phyloP scores from a whole-genome alignment of 2,797 vertebrate species.

The Pseudomugil tenellus region DNA sequence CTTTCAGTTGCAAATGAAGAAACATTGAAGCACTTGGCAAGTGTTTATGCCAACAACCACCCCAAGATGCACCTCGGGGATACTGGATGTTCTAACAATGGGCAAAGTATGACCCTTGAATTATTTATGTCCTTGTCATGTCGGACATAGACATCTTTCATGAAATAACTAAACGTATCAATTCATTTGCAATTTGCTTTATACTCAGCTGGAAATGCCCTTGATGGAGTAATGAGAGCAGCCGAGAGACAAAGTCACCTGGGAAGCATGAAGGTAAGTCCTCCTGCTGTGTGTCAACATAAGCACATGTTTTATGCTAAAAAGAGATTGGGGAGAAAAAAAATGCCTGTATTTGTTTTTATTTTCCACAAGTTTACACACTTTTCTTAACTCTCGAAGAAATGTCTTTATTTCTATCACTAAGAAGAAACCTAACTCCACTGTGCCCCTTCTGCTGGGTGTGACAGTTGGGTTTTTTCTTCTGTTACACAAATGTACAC shows the following conservation, averaged over 20 bases:
- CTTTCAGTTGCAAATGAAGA: slow-evolving; percentile 91
- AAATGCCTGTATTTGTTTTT: too few species aligned
- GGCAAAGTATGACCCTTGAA: slow-evolving; percentile 70
- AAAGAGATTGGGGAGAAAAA: too few species aligned
- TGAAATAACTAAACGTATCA: not conserved
- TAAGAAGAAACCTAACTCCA: not conserved
- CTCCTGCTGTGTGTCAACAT: too few species aligned
- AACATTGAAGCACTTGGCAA: slow-evolving; percentile 93
- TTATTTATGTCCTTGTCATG: not conserved
- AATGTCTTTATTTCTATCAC: too few species aligned
- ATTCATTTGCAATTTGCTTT: slow-evolving; percentile 2
- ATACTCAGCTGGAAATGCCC: slow-evolving; percentile 86
- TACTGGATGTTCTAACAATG: slow-evolving; percentile 88
- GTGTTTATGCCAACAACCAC: slow-evolving; percentile 93
- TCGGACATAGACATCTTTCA: not conserved
- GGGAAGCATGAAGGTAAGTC: slow-evolving; percentile 96
- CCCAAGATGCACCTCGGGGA: slow-evolving; percentile 92
- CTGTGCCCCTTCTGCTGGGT: not conserved
- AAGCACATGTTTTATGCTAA: too few species aligned
- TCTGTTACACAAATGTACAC: not conserved
- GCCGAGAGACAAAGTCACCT: slow-evolving; percentile 93
- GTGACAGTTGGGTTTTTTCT: not conserved
- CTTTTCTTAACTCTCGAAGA: too few species aligned
- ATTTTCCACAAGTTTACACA: too few species aligned
- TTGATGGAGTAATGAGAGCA: slow-evolving; percentile 92